These are phyloP conservation scores for Polypedilum pembai DNA, from an alignment of 1,140 invertebrate species.

Conservation along the genomic window DNA sequence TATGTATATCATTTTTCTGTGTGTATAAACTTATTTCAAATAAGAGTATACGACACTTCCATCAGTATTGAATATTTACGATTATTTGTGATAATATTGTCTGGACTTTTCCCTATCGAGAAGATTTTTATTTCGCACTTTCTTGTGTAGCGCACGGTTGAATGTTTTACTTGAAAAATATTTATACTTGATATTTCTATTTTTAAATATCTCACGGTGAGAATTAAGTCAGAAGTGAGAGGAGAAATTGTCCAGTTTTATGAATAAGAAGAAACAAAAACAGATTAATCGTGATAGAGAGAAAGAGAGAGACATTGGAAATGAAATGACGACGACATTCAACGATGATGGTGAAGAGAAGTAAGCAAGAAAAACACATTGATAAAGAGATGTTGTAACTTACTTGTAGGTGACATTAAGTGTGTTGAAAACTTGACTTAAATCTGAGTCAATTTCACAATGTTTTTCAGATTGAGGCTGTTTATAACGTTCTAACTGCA, in stretches of 20 bases:
- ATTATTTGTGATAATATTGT: too few relatives aligned
- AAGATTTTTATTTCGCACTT: too few relatives aligned
- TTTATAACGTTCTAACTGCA: background rate
- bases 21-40: too few relatives aligned
- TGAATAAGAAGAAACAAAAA: background rate
- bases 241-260: conserved; percentile 21
- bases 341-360: background rate
- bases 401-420: conserved; percentile 26
- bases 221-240: background rate
- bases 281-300: background rate
- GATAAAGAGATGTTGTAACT: background rate
- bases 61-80: too few relatives aligned
- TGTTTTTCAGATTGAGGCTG: background rate
- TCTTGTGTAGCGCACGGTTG: too few relatives aligned
- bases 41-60: too few relatives aligned
- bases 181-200: too few relatives aligned
- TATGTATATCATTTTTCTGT: too few relatives aligned
- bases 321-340: too few relatives aligned
- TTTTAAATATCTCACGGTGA: too few relatives aligned
- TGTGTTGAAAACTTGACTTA: conserved; percentile 26
- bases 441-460: conserved; percentile 21
- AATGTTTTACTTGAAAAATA: too few relatives aligned
- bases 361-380: background rate
- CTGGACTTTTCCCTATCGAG: too few relatives aligned
- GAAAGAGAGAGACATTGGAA: background rate